Percentiles rank a stretch among this genome's conserved stretches.
These are phyloP conservation scores for Pleuronectes platessa DNA, from an alignment of 2,113 vertebrate genomes.

Conservation along the genomic window DNA sequence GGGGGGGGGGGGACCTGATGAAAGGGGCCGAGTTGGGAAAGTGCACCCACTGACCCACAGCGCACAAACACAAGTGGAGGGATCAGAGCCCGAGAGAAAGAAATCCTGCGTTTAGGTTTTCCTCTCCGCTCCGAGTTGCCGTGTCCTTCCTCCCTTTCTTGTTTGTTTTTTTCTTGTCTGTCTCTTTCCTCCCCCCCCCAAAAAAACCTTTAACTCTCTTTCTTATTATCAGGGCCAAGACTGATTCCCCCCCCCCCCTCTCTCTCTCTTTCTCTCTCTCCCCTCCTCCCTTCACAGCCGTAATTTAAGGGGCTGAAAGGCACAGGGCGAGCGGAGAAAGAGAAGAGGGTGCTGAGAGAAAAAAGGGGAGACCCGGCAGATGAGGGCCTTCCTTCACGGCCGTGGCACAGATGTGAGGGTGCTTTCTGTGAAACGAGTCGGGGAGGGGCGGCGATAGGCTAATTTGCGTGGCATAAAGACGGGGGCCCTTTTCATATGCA, in stretches of 20 bases:
- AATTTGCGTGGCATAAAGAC: slow-evolving; percentile 81
- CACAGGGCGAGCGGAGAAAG: slow-evolving; percentile 74
- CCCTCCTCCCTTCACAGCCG: slow-evolving; percentile 71
- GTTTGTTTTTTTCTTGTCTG: slow-evolving; percentile 33
- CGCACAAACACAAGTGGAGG: slow-evolving; percentile 68
- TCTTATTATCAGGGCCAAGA: slow-evolving; percentile 54
- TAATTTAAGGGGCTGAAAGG: slow-evolving; percentile 88
- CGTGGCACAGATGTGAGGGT: slow-evolving; percentile 81
- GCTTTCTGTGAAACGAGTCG: slow-evolving; percentile 75
- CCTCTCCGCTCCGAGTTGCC: slow-evolving; percentile 41
- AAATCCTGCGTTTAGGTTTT: slow-evolving; percentile 67
- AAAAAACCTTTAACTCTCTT: slow-evolving; percentile 49
- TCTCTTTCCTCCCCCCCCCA: slow-evolving; percentile 49
- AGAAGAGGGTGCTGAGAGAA: slow-evolving; percentile 62
- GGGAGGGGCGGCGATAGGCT: slow-evolving; percentile 79
- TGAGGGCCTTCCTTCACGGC: slow-evolving; percentile 76
- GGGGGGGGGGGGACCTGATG: slow-evolving; percentile 66
- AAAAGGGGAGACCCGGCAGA: slow-evolving; percentile 72
- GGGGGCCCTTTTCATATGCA: slow-evolving; percentile 80
- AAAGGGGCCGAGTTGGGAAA: slow-evolving; percentile 75
- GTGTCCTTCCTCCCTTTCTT: slow-evolving; percentile 42
- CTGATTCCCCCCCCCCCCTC: slow-evolving; percentile 58
- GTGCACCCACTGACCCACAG: slow-evolving; percentile 78
- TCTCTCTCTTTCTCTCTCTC: slow-evolving; percentile 44
- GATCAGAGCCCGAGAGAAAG: slow-evolving; percentile 68